Evolutionary conservation across 2,113 vertebrate genomes (phyloP), one percentile per base, ranked within the genome.

Genomic region (Halichoeres trimaculatus): DNA sequence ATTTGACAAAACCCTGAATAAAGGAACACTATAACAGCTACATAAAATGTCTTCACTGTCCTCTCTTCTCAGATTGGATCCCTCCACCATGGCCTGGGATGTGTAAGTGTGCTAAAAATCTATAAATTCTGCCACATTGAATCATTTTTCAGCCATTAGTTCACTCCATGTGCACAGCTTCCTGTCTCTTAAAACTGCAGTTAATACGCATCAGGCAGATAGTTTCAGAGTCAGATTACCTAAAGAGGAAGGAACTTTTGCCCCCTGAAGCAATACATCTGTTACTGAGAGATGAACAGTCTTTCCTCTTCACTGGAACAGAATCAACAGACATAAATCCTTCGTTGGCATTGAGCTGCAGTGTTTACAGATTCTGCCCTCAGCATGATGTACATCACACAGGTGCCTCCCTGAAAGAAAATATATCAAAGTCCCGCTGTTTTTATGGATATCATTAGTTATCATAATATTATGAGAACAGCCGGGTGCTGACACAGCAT

Each of bases 21-120:
- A 26, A 51, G 56, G 76, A 16, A 5, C 5, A 38, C 11, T 13
- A 34, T n/a, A 47, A 54, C 13, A 34, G 2, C 35, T 56, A 23
- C 13, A 53, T 68, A 4, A 50, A 50, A 75, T n/a, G 3, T 78
- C 14, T n/a, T 51, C 10, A 72, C 48, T 88, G 30, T 75, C 34
- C 17, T 84, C 12, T 74, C 6, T 57, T 73, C 90, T 40, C 87
- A 99, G 98, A 99, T 99, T 16, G 98, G 98, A 93, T 98, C 98
- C 23, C 93, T 98, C 69, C 98, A 98, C 84, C 97, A 97, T 2
- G 98, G 98, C 76, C 95, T 99, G 51, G 97, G 98, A 91, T 99
- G 98, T 95, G 98, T 99, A 95, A 93, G 98, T 99, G 94, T 38
- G 57, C 87, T 78, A 61, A 74, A 90, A 81, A 55, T 65, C 51